Base-by-base conservation (phyloP, 2,888 invertebrate genomes). In the Hoplodrina ambigua region DNA sequence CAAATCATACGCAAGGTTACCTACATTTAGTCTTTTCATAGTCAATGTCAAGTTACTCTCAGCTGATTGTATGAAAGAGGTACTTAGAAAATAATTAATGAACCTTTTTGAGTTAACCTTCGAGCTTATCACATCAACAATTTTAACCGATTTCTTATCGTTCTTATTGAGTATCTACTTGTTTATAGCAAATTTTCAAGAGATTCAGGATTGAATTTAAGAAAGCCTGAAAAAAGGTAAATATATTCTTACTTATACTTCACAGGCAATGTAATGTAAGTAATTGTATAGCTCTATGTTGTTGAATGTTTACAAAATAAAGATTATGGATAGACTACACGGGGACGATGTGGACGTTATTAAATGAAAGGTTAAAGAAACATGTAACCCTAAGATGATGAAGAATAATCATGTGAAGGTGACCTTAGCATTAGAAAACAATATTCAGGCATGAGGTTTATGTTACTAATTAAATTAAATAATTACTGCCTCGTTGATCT, bases 31-130 rank as follows among this genome's bases (percentile, higher is more conserved):
- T 33, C 33, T 58, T 65, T 57, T 41, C n/a, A 41, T 20, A 69
- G 57, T n/a, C 50, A 76, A 46, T 76, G 62, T 77, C 52, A 63
- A 77, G 33, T 62, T 50, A 46, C 5, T 17, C 52, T 19, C 13
- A 46, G 13, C 7, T 56, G 19, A 19, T 33, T 44, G 20, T 17
- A 50, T 46, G 46, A 17, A 17, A 46, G 17, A 46, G 17, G 46
- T 46, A 46, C 46, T 33, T 37, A 49, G 5, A 25, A 19, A 49
- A 2, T 44, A 50, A 50, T 17, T 55, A 17, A n/a, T 30, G 3
- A 13, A 1, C 5, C 19, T n/a, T 41, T 56, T 50, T n/a, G 17
- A 11, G 58, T 20, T 53, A 33, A 44, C 46, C 13, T 41, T 54
- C 15, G 19, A 54, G 49, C 15, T 41, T 63, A 49, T 30, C 10